These are phyloP conservation scores for Sarotherodon lohbergeri DNA, from an alignment of 2,113 vertebrate species.

Conservation along the genomic window DNA sequence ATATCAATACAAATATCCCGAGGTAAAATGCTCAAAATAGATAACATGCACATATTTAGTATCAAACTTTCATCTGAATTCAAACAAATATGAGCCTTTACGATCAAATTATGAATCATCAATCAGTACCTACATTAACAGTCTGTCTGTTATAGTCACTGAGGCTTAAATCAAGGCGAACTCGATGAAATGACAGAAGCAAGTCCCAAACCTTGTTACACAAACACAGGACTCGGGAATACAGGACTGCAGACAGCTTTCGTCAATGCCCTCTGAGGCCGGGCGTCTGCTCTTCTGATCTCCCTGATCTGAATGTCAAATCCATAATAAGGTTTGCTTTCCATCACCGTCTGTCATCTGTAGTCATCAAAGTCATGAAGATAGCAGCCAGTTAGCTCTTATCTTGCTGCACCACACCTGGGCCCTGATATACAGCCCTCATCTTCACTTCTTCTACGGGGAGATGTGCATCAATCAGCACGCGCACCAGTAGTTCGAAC, in stretches of 20 bases:
- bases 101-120: not conserved
- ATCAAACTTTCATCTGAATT: not conserved
- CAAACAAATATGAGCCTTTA: not conserved
- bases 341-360: slow-evolving; percentile 40
- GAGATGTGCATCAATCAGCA: not conserved
- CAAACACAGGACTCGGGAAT: not conserved
- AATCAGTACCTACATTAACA: not conserved
- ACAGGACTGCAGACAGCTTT: not conserved
- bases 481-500: not conserved
- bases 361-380: not conserved
- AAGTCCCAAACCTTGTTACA: not conserved
- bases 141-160: not conserved
- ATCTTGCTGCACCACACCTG: slow-evolving; percentile 22
- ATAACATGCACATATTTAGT: not conserved
- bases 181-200: not conserved
- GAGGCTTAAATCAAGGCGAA: not conserved
- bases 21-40: not conserved
- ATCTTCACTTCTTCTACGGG: not conserved
- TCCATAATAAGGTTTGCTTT: slow-evolving; percentile 20
- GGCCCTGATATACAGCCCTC: not conserved
- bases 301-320: slow-evolving; percentile 36
- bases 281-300: not conserved
- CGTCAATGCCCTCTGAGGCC: not conserved
- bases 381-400: slow-evolving; percentile 20
- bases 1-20: not conserved